These are phyloP conservation scores for Rachycentron canadum DNA, from an alignment of 2,797 vertebrate genomes.

Conservation along the genomic window DNA sequence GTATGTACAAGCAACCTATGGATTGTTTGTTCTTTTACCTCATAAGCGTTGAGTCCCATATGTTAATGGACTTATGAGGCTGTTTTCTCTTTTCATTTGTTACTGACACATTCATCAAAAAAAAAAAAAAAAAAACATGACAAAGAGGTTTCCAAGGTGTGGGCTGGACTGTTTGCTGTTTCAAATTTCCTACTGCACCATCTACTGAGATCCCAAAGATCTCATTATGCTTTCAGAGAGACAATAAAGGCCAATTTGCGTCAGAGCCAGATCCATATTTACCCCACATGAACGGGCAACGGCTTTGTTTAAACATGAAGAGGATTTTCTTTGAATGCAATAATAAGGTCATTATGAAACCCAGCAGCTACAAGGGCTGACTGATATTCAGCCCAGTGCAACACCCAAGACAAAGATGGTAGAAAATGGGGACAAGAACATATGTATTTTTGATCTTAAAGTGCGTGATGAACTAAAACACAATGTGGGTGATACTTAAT, in stretches of 20 bases:
- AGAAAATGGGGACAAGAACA: conserved; percentile 3
- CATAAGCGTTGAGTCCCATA: neutral
- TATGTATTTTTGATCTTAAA: neutral
- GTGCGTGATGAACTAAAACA: neutral
- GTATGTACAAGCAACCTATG: neutral
- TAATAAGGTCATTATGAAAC: conserved; percentile 62
- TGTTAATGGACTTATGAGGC: conserved; percentile 1
- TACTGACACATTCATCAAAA: conserved; percentile 54
- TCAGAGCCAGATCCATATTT: conserved; percentile 71
- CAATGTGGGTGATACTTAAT: too few relatives aligned
- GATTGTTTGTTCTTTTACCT: conserved; percentile 33
- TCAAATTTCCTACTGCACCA: conserved; percentile 65
- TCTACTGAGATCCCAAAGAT: conserved; percentile 54
- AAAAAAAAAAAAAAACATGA: neutral
- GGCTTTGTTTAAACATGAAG: conserved; percentile 75
- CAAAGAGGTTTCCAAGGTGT: conserved; percentile 47
- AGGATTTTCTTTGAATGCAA: conserved; percentile 57
- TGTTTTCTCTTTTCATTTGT: conserved; percentile 55
- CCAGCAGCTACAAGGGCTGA: conserved; percentile 21
- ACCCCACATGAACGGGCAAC: conserved; percentile 27
- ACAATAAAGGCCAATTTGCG: conserved; percentile 72
- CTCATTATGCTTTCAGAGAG: conserved; percentile 60
- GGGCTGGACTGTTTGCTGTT: conserved; percentile 59
- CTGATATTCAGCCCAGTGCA: conserved; percentile 46
- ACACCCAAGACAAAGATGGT: neutral